These are phyloP conservation scores for Acinonyx jubatus DNA, from an alignment of 2,113 vertebrate genomes.

Conservation along the genomic window DNA sequence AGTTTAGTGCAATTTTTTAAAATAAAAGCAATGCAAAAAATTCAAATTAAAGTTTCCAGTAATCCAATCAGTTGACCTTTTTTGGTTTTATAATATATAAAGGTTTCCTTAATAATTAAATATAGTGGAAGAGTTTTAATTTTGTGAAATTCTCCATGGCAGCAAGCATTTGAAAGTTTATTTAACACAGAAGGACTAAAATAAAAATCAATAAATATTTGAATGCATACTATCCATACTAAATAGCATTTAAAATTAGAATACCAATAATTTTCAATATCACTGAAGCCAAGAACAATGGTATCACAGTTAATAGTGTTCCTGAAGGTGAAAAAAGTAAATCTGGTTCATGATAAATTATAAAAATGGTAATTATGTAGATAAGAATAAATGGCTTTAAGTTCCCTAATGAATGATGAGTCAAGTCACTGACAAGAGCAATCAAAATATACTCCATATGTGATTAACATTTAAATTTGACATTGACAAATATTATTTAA, in stretches of 20 bases:
- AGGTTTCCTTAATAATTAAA: slow-evolving; percentile 50
- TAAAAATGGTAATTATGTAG: slow-evolving; percentile 65
- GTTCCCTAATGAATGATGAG: slow-evolving; percentile 69
- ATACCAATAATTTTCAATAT: slow-evolving; percentile 26
- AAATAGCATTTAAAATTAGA: slow-evolving; percentile 62
- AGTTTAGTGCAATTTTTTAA: slow-evolving; percentile 10
- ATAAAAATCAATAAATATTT: slow-evolving; percentile 62
- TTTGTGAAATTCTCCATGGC: not conserved
- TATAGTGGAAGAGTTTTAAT: slow-evolving; percentile 36
- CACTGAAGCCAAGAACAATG: slow-evolving; percentile 53
- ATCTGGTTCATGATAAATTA: slow-evolving; percentile 59
- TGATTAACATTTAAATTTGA: slow-evolving; percentile 71
- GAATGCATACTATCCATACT: not conserved
- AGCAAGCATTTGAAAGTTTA: slow-evolving; percentile 46
- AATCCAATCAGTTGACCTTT: slow-evolving; percentile 5
- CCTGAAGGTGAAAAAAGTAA: slow-evolving; percentile 49
- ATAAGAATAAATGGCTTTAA: slow-evolving; percentile 66
- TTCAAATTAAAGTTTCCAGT: slow-evolving; percentile 28
- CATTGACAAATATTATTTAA: slow-evolving; percentile 71
- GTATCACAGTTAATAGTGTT: slow-evolving; percentile 41
- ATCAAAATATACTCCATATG: slow-evolving; percentile 74
- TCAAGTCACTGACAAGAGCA: slow-evolving; percentile 73
- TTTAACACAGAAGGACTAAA: slow-evolving; percentile 55
- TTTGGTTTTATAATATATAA: slow-evolving; percentile 23
- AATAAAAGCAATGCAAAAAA: slow-evolving; percentile 21